A percentile compares a stretch with the other conserved stretches of the same genome.
phyloP scores from a whole-genome alignment of 2,888 invertebrate species.

The Panzeria rudis region DNA sequence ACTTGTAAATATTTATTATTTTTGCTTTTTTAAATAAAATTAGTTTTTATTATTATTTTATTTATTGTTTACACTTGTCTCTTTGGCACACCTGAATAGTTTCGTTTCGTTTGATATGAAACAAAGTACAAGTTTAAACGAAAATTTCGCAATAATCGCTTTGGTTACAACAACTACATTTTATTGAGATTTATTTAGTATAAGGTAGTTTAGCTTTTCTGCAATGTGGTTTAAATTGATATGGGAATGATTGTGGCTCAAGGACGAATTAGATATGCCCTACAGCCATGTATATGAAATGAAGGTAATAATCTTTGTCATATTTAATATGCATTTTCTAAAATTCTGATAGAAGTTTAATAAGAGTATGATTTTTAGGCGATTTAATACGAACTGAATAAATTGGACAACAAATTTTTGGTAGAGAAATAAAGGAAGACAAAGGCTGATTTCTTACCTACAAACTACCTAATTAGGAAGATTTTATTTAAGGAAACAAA shows the following conservation, averaged over 20 bases:
- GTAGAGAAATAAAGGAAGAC: no score
- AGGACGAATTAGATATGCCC: constrained; percentile 26
- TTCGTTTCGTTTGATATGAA: constrained; percentile 20
- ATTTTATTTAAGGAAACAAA: no score
- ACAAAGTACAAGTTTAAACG: constrained; percentile 1
- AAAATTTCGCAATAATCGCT: constrained; percentile 58
- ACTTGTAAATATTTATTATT: constrained; percentile 63
- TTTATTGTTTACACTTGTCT: constrained; percentile 69
- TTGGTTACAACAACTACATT: constrained; percentile 14
- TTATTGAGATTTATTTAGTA: constrained; percentile 54
- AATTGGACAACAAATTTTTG: neutral
- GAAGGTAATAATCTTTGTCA: neutral
- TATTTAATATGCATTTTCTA: neutral
- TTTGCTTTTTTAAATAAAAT: constrained; percentile 43
- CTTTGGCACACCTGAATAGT: constrained; percentile 66
- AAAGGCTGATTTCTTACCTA: no score
- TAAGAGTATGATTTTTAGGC: neutral
- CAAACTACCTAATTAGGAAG: no score
- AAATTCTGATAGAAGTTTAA: constrained; percentile 6
- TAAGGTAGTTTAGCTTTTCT: neutral
- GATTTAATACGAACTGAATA: neutral
- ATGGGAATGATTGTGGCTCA: neutral
- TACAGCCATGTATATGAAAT: neutral
- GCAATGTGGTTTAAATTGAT: neutral
- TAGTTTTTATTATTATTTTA: constrained; percentile 58